Evolutionary conservation across 2,888 invertebrate genomes (phyloP), one percentile per base, ranked within the genome.

Genomic region (Trissoscelio sp.): DNA sequence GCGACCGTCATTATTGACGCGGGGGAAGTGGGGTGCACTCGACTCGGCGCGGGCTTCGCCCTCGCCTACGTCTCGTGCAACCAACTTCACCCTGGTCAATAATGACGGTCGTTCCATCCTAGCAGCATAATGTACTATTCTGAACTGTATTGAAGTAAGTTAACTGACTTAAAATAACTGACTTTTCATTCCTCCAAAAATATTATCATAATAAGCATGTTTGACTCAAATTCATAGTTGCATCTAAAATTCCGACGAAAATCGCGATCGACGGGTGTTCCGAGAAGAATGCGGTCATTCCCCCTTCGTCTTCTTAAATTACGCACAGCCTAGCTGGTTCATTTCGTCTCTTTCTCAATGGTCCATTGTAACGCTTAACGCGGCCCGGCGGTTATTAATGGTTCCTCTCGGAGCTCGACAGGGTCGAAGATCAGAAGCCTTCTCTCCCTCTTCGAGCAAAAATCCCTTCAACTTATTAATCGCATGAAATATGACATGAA

Each of bases 371-470:
- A 60, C 39, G 73, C 22, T 73, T 37, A 62, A 62, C 55, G 78
- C 37, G 42, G 18, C 58, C 34, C 66, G 20, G 48, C 66, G 51
- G 48, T 80, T 75, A 80, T 80, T 80, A 80, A 80, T 80, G 80
- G 44, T 70, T 80, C 62, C 64, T 80, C 39, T 7, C 24, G 42
- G 60, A 73, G 31, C 51, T 34, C 44, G 24, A 42, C 73, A 24
- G 75, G 75, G 70, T 75, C 81, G 66, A 75, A 70, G 67, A 67
- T 79, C 67, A 67, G 60, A 67, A 66, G 18, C 37, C 11, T 42
- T 70, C 42, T 70, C 42, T 64, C 70, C 57, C 51, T 70, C 70
- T 34, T 44, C 4, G 53, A 60, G n/a, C 44, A 62, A 72, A 74
- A 80, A 69, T 74, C 64, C 70, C 70, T 64, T 55, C 28, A 34